phyloP scores from a whole-genome alignment of 2,888 invertebrate genomes.

The Harmothoe impar region DNA sequence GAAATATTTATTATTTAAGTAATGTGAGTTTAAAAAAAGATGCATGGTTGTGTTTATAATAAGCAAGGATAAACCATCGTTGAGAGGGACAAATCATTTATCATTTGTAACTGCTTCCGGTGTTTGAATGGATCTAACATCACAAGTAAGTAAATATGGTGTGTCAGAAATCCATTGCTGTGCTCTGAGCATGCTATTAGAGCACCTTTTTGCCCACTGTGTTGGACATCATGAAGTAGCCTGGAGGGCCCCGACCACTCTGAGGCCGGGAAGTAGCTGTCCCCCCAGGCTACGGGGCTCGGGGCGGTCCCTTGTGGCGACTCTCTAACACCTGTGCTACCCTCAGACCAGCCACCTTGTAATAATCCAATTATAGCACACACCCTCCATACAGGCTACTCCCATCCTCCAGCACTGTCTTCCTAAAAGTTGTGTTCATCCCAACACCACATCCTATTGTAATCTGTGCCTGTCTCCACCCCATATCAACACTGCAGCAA shows the following conservation, averaged over 20 bases:
- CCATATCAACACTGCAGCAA: too few relatives aligned
- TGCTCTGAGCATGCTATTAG: neutral
- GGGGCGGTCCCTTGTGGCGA: slow-evolving; percentile 44
- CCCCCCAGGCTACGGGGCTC: neutral
- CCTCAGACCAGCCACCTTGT: neutral
- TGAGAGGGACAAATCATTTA: neutral
- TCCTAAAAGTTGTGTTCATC: neutral
- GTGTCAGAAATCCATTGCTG: slow-evolving; percentile 20
- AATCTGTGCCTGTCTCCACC: too few relatives aligned
- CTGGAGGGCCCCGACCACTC: neutral
- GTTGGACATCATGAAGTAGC: neutral
- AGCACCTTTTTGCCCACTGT: neutral
- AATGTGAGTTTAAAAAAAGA: too few relatives aligned
- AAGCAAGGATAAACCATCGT: too few relatives aligned
- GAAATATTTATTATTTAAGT: too few relatives aligned
- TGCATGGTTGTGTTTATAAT: too few relatives aligned
- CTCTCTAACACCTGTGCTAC: slow-evolving; percentile 50
- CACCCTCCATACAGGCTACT: neutral
- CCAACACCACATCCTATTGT: too few relatives aligned
- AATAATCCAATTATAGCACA: slow-evolving; percentile 54
- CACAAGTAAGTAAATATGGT: slow-evolving; percentile 23
- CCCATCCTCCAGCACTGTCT: neutral
- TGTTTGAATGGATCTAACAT: neutral
- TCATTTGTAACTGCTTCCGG: slow-evolving; percentile 14
- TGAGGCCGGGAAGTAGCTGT: neutral